Base-by-base conservation (phyloP, 2,888 invertebrate genomes). In the Sepiola atlantica region DNA sequence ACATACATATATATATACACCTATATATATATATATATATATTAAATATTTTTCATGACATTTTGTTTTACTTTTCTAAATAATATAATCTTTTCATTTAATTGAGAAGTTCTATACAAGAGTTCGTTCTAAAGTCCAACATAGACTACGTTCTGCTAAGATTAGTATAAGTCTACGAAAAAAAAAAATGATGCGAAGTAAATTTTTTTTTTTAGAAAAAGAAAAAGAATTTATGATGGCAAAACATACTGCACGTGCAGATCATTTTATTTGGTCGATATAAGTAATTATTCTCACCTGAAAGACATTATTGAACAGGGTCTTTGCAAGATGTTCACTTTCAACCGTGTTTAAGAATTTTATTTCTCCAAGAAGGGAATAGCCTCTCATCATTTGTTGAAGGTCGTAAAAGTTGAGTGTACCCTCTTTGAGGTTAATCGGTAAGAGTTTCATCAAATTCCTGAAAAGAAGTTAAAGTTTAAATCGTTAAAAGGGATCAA, bases 321-420 rank as follows among this genome's bases (percentile, higher is more conserved):
- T 94, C 45, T 94, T 93, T 6, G 96, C 96, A 93, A 96, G 94
- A 28, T 57, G 21, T 94, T 93, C 94, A 92, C 93, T 94, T 55
- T 95, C 32, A 4, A 92, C 94, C 20, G 94, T 94, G 35, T 90
- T 35, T 21, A 97, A 95, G n/a, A 97, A 95, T 20, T 95, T 95
- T 20, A 95, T 96, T 92, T 95, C 95, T 93, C 96, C 96, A 35
- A 97, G 95, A 94, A 95, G 96, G 35, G 95, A 95, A 94, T 96
- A 97, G 10, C 97, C 97, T 54, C 95, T 94, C 61, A 97, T 95
- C 55, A 96, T 95, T 95, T 96, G 96, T 57, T 95, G 95, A 92
- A 97, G 94, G 35, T 94, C 93, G 6, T 96, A 94, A 94, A 95
- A 95, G 94, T 96, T 96, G 24, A 95, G 55, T 8, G 32, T 61